Conservation (phyloP, 1,140 invertebrate species). For the Drosophila nasuta region DNA sequence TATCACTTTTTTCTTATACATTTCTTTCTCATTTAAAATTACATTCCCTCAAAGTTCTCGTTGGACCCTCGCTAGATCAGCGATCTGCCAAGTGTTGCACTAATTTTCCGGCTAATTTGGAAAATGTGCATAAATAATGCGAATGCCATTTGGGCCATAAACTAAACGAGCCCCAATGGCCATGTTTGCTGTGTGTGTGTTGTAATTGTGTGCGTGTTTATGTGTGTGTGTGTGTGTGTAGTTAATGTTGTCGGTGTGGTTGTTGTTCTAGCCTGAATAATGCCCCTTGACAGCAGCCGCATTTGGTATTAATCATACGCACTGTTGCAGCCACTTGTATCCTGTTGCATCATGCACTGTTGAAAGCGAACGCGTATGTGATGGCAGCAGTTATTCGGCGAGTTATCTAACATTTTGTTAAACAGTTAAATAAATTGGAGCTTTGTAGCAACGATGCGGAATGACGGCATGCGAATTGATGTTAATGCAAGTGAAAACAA, state of each 20-base stretch:
- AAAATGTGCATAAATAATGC: slow-evolving; percentile 56
- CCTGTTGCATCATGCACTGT: slow-evolving; percentile 26
- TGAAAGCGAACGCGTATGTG: slow-evolving; percentile 9
- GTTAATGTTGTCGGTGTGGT: not conserved
- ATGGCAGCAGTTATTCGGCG: not conserved
- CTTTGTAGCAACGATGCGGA: not conserved
- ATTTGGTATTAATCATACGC: slow-evolving; percentile 72
- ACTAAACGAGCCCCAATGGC: slow-evolving; percentile 17
- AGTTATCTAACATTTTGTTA: slow-evolving; percentile 29
- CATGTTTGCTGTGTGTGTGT: no score
- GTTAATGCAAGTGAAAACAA: slow-evolving; percentile 51
- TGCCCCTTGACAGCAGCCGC: slow-evolving; percentile 45
- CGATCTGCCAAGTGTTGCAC: slow-evolving; percentile 49
- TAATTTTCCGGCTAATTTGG: slow-evolving; percentile 64
- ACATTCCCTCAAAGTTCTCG: not conserved
- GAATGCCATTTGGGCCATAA: slow-evolving; percentile 20
- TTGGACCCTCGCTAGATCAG: slow-evolving; percentile 32
- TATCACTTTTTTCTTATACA: no score
- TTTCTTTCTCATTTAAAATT: no score
- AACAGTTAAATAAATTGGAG: slow-evolving; percentile 28
- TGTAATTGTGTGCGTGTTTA: no score
- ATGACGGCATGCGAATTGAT: slow-evolving; percentile 21
- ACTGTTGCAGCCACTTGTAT: slow-evolving; percentile 51
- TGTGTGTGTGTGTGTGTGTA: no score
- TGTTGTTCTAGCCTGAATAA: slow-evolving; percentile 33